Conservation (phyloP, 92 coral and sea anemone species). For the Epizoanthus stellaris region DNA sequence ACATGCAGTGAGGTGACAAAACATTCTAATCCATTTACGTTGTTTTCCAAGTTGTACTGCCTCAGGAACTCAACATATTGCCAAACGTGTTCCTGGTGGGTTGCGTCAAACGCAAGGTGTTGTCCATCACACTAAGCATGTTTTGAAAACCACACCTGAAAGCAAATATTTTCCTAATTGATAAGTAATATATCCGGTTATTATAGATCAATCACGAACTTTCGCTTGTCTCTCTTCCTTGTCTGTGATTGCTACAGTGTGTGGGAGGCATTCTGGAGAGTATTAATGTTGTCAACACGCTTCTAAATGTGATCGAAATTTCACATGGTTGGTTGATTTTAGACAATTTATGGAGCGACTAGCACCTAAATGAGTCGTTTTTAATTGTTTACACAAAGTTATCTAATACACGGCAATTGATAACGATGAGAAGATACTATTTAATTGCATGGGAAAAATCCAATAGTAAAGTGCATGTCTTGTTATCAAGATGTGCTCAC, state of each 20-base stretch:
- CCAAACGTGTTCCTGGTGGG: background rate
- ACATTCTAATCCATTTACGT: background rate
- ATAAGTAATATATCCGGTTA: conserved; percentile 14
- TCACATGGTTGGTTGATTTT: background rate
- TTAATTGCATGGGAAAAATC: background rate
- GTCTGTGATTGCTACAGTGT: conserved; percentile 4
- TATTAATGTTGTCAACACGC: conserved; percentile 8
- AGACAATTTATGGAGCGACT: background rate
- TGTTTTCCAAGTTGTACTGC: background rate
- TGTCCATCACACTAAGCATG: background rate
- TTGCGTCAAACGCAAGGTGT: background rate
- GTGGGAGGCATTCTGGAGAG: background rate
- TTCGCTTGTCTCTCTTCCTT: background rate
- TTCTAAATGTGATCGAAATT: background rate
- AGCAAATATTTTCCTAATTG: conserved; percentile 22
- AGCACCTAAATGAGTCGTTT: background rate
- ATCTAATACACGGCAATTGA: background rate
- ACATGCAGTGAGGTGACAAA: background rate
- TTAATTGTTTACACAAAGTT: background rate
- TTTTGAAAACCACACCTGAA: conserved; percentile 1
- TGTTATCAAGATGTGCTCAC: background rate
- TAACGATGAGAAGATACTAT: background rate
- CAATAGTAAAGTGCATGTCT: background rate
- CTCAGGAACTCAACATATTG: background rate
- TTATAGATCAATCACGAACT: conserved; percentile 10